Evolutionary conservation across 92 coral and sea anemone genomes (phyloP).

Genomic region (Epizoanthus rinbou): DNA sequence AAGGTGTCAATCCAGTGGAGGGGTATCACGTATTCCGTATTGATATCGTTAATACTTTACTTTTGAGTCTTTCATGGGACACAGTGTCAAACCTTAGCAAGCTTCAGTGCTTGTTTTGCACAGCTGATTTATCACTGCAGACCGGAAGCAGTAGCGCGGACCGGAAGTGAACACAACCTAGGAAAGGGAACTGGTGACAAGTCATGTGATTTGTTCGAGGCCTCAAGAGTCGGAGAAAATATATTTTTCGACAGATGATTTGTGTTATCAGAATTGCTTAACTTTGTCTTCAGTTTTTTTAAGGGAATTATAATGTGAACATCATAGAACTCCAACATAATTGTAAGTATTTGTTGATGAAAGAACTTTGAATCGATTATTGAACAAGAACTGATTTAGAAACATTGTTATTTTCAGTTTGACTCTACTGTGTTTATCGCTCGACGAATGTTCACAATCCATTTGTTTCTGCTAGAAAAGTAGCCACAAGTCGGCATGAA

Average conservation of each 20-base stretch:
- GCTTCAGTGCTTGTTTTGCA: conserved; percentile 4
- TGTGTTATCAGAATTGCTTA: not conserved
- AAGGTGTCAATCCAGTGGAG: too few relatives aligned
- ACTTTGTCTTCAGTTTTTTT: conserved; percentile 3
- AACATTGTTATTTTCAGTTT: conserved; percentile 15
- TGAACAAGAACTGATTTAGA: conserved; percentile 11
- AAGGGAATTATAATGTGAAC: not conserved
- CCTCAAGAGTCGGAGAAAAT: not conserved
- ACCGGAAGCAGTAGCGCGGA: not conserved
- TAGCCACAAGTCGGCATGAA: conserved; percentile 28
- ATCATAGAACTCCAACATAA: conserved; percentile 5
- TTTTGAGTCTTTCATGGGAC: too few relatives aligned
- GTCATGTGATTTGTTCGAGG: not conserved
- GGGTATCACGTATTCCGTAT: too few relatives aligned
- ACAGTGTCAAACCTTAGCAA: too few relatives aligned
- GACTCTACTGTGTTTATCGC: not conserved
- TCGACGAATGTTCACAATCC: not conserved
- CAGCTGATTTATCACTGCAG: conserved; percentile 12
- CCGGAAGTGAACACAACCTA: conserved; percentile 1
- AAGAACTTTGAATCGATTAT: not conserved
- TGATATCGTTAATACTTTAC: too few relatives aligned
- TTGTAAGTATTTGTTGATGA: not conserved
- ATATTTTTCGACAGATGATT: not conserved
- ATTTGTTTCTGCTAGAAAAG: conserved; percentile 19
- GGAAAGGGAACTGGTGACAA: conserved; percentile 10